These are phyloP conservation scores for Cardiocondyla obscurior DNA, from an alignment of 1,140 invertebrate species.

Conservation along the genomic window DNA sequence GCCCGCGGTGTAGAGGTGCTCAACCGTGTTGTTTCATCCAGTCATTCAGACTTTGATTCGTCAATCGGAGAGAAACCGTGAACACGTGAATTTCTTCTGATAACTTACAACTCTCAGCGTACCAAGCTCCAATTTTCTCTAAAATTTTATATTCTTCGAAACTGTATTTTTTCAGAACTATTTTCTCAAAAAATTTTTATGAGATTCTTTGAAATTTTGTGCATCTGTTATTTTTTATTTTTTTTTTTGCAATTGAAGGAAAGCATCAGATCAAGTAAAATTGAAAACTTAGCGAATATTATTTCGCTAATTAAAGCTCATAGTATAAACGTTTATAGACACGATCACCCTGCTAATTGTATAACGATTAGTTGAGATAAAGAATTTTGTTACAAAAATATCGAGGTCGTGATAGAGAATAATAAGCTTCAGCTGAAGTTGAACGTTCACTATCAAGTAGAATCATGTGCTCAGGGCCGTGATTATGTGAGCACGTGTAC, in stretches of 20 bases:
- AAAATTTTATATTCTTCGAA: too few relatives aligned
- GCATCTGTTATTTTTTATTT: neutral
- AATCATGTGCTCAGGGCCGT: neutral
- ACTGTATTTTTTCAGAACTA: neutral
- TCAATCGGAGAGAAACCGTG: neutral
- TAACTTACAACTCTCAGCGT: neutral
- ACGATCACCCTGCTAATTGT: neutral
- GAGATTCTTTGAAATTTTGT: neutral
- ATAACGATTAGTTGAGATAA: neutral
- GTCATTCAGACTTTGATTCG: neutral
- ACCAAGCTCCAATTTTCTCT: neutral
- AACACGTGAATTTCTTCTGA: neutral
- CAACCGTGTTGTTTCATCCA: constrained; percentile 13
- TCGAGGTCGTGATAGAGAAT: neutral
- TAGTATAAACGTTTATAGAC: neutral
- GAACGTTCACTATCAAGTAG: neutral
- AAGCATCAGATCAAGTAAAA: neutral
- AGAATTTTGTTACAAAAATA: neutral
- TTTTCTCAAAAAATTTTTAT: neutral
- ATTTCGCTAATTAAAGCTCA: neutral
- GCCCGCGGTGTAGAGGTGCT: constrained; percentile 58
- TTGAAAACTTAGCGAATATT: neutral
- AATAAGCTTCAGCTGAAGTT: neutral
- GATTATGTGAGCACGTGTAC: neutral
- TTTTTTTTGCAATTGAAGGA: too few relatives aligned